Evolutionary conservation across 2,888 invertebrate genomes (phyloP).

Genomic region (Selenia dentaria): DNA sequence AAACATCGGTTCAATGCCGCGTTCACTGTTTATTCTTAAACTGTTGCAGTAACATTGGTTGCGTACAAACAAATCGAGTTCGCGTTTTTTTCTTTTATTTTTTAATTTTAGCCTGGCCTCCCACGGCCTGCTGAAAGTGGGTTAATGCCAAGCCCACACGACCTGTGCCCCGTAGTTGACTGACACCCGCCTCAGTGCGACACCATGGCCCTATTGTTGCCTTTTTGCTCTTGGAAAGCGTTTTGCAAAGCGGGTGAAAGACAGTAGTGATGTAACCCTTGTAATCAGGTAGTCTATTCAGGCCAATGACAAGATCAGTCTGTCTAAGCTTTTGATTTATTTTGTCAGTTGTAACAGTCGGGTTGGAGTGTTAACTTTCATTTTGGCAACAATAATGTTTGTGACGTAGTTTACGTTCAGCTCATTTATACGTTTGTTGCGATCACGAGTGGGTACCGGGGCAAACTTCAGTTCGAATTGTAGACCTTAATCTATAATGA

Average conservation of each 20-base stretch:
- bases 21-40: slow-evolving; percentile 54
- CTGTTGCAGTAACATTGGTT: slow-evolving; percentile 61
- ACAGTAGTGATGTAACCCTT: slow-evolving; percentile 45
- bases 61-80: slow-evolving; percentile 61
- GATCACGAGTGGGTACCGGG: too few species aligned
- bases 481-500: too few species aligned
- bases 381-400: slow-evolving; percentile 1
- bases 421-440: too few species aligned
- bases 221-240: slow-evolving; percentile 39
- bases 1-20: slow-evolving; percentile 29
- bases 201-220: slow-evolving; percentile 50
- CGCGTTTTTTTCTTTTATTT: slow-evolving; percentile 61
- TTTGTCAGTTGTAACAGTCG: background rate
- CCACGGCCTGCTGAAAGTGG: slow-evolving; percentile 73
- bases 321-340: slow-evolving; percentile 11
- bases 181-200: slow-evolving; percentile 58
- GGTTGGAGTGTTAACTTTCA: slow-evolving; percentile 6
- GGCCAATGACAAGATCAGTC: slow-evolving; percentile 55
- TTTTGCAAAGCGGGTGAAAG: slow-evolving; percentile 44
- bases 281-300: slow-evolving; percentile 33
- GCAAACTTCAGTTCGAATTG: too few species aligned
- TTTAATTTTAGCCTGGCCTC: slow-evolving; percentile 77
- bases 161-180: slow-evolving; percentile 61
- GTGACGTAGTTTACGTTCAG: slow-evolving; percentile 4
- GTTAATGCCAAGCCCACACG: slow-evolving; percentile 80